phyloP scores from a whole-genome alignment of 1,140 invertebrate genomes.

The Hypsibius dujardini region DNA sequence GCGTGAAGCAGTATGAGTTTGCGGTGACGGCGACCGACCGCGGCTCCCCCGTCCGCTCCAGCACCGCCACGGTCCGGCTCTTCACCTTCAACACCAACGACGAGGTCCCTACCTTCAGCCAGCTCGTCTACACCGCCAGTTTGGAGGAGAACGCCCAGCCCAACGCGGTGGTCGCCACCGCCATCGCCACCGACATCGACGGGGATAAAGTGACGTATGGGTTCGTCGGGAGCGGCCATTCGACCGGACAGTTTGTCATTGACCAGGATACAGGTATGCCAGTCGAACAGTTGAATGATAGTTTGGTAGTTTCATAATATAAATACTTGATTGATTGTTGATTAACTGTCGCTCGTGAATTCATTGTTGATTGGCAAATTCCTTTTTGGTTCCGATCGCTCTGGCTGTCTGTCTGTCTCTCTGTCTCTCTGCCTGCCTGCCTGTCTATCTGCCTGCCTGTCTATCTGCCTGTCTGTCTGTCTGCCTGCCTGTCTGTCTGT shows the following conservation, averaged over 20 bases:
- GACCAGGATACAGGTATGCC: slow-evolving; percentile 62
- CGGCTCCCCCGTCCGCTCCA: slow-evolving; percentile 62
- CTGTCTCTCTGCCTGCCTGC: too few species aligned
- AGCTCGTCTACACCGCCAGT: slow-evolving; percentile 85
- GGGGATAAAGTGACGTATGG: slow-evolving; percentile 82
- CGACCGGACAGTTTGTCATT: slow-evolving; percentile 77
- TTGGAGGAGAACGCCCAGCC: slow-evolving; percentile 86
- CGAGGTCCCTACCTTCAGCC: slow-evolving; percentile 84
- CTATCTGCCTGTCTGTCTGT: too few species aligned
- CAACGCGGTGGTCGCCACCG: slow-evolving; percentile 77
- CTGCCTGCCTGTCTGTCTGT: too few species aligned
- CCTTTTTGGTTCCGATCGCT: too few species aligned
- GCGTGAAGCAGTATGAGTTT: slow-evolving; percentile 88
- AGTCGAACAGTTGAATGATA: too few species aligned
- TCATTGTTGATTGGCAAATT: too few species aligned
- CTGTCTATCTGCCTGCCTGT: too few species aligned
- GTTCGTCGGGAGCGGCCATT: slow-evolving; percentile 70
- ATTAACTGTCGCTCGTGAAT: too few species aligned
- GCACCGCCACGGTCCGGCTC: slow-evolving; percentile 71
- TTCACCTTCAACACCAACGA: slow-evolving; percentile 93
- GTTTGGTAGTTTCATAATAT: too few species aligned
- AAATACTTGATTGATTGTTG: too few species aligned
- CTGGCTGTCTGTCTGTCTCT: too few species aligned
- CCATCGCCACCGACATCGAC: slow-evolving; percentile 83
- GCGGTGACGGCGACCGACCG: slow-evolving; percentile 77